phyloP scores from a whole-genome alignment of 2,113 vertebrate species.

The Xerus inauris region DNA sequence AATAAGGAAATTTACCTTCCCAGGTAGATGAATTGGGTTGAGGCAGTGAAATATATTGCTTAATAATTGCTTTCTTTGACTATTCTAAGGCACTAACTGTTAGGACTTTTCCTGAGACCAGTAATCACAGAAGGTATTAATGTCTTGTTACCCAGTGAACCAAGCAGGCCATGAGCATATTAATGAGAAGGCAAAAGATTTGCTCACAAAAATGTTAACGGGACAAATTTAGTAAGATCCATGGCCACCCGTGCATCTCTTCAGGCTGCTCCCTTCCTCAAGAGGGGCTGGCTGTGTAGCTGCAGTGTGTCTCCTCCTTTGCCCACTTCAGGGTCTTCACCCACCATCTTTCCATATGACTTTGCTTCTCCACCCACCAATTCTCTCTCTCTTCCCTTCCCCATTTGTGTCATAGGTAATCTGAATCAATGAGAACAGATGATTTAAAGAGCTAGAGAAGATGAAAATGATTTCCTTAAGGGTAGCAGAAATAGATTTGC shows the following conservation, averaged over 20 bases:
- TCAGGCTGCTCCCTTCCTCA: background rate
- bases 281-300: background rate
- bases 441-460: slow-evolving; percentile 1
- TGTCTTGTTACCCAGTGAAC: background rate
- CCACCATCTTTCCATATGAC: background rate
- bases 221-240: background rate
- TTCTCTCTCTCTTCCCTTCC: background rate
- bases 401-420: background rate
- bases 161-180: background rate
- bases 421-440: background rate
- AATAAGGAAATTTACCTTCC: slow-evolving; percentile 54
- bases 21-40: background rate
- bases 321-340: background rate
- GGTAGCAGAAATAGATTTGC: background rate
- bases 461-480: background rate
- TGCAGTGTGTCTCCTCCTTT: background rate
- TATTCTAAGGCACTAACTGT: background rate
- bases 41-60: slow-evolving; percentile 29
- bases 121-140: background rate
- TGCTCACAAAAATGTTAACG: background rate
- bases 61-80: slow-evolving; percentile 29
- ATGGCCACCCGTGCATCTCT: background rate
- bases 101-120: background rate
- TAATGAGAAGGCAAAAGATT: background rate
- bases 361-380: background rate